Conservation (phyloP, 2,113 vertebrate species). For the Physeter macrocephalus region DNA sequence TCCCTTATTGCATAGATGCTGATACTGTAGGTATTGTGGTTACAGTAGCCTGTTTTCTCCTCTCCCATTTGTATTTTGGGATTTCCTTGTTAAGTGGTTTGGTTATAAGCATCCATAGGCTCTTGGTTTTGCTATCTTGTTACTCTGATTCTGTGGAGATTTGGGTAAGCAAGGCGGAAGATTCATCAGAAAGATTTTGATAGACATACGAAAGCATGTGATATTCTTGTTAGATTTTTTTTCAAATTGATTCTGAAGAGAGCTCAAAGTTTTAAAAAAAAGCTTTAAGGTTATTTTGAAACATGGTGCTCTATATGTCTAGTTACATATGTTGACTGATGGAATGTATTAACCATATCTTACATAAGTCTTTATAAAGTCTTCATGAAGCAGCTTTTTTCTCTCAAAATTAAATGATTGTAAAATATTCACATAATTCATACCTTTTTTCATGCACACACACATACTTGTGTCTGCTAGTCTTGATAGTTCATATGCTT, state of each 20-base stretch:
- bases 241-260: background rate
- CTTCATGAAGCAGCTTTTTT: background rate
- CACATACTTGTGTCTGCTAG: background rate
- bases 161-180: background rate
- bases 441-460: background rate
- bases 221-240: background rate
- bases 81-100: background rate
- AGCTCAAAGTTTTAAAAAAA: background rate
- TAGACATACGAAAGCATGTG: background rate
- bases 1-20: background rate
- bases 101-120: background rate
- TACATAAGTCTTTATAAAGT: background rate
- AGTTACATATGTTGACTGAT: background rate
- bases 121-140: constrained; percentile 3
- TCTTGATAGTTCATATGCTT: background rate
- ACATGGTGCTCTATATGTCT: background rate
- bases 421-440: background rate
- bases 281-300: background rate
- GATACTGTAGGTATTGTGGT: background rate
- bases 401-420: background rate
- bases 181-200: background rate
- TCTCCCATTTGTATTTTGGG: background rate
- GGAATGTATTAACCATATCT: background rate
- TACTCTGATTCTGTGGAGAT: background rate
- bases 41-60: background rate